Base-by-base conservation (phyloP, 2,797 vertebrate species). In the Bradypodion pumilum region DNA sequence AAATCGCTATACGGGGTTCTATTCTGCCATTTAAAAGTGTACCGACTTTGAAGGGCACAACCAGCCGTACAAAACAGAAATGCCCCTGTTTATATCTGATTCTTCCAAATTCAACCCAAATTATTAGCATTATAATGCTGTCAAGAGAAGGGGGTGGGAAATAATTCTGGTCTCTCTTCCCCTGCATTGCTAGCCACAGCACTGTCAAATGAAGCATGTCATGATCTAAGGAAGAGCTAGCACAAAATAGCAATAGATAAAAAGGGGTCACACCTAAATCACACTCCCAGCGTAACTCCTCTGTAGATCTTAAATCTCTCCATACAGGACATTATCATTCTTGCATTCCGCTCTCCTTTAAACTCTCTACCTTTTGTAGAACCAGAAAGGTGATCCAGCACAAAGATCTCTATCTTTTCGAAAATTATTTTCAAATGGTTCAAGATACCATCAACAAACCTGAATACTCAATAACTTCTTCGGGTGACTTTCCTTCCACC, bases 401-500 rank as follows among this genome's bases (percentile, higher is more conserved):
- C 86, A 52, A 76, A 29, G 16, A 32, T 74, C n/a, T 7, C 23
- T 27, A 35, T 16, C 49, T 10, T 75, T 37, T 56, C n/a, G 7
- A 0, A 32, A 63, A 70, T 63, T 1, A 7, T 27, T 80, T 60
- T 74, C 52, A 66, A 56, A 46, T 65, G 2, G 37, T 46, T 76
- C 73, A 86, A 88, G 81, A 77, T 4, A 44, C 0, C 16, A 27
- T 86, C 59, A 77, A 91, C 95, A 89, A 92, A 98, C 97, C 97
- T 91, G 97, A 97, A 91, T 97, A 98, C 72, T 98, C 97, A 83
- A 97, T 97, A 89, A 98, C 97, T 81, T 98, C 97, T 75, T 98
- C 97, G 0, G 97, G 97, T 44, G 96, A 97, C 83, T 98, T 98
- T 21, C 97, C 97, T 81, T 97, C 97, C 70, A 98, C 97, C 56